Evolutionary conservation across 2,797 vertebrate species (phyloP), one percentile per base, ranked within the genome.

Genomic region (Melanotaenia parkinsoni): DNA sequence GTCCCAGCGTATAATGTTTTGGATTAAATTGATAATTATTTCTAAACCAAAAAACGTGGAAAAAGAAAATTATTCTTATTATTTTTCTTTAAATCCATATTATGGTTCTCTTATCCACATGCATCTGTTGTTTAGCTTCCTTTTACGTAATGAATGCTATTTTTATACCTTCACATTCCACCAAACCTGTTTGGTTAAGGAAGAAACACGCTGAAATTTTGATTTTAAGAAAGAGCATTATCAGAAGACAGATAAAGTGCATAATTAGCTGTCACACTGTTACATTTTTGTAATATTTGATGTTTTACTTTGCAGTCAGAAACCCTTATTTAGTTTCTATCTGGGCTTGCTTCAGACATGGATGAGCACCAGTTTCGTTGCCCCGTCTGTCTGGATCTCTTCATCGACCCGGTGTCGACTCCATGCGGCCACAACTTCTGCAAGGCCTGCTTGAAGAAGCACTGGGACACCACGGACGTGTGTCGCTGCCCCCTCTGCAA

Each of bases 381-480:
- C 26, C 54, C 58, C 22, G 56, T 80, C 53, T 76, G 70, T 51
- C 61, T 70, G 24, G 70, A 79, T 1, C 11, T 63, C 28, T 70
- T 58, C 58, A 63, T 28, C 1, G 26, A 67, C 26, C 64, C 64
- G 4, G 64, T 54, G 33, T 65, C 32, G 1, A 65, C 33, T 20
- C 65, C 53, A 6, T 67, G 64, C 30, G 76, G 80, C 8, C 77
- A 79, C 69, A 83, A 61, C 53, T 76, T 79, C 66, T 79, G 76
- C 32, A 72, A 63, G n/a, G 3, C 2, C 43, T 73, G 76, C 51
- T 61, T 76, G 16, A 26, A 37, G 22, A 40, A 1, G 0, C 69
- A 72, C 68, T 69, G 72, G 67, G 56, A 76, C 51, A 51, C 12
- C 67, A 38, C 47, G n/a, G 68, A 61, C 5, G 6, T 33, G n/a